These are phyloP conservation scores for Leucopternis melanops DNA, from an alignment of 2,113 vertebrate species.

Conservation along the genomic window DNA sequence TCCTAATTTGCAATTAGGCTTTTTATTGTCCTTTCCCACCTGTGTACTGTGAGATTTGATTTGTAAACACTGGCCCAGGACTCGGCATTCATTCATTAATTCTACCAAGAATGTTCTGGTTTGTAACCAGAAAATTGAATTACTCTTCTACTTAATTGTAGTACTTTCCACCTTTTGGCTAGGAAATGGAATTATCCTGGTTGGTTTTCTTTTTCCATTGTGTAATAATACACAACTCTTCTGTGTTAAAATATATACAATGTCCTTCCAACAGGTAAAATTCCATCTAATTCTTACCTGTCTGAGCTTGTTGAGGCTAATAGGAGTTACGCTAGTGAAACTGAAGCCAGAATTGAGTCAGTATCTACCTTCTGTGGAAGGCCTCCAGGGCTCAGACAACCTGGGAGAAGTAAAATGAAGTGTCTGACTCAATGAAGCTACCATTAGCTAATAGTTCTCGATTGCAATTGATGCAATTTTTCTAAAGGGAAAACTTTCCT, in stretches of 20 bases:
- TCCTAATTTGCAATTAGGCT: neutral
- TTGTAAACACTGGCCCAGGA: neutral
- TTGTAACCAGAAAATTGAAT: conserved; percentile 20
- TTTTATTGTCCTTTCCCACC: neutral
- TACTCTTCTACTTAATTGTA: conserved; percentile 7
- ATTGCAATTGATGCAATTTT: neutral
- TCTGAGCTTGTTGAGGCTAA: neutral
- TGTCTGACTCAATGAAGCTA: neutral
- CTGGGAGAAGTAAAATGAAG: neutral
- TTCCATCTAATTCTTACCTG: neutral
- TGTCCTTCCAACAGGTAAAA: neutral
- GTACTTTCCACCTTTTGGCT: conserved; percentile 1
- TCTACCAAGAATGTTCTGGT: conserved; percentile 34
- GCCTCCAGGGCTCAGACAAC: neutral
- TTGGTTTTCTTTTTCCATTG: neutral
- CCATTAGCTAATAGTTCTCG: neutral
- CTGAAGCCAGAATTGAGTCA: neutral
- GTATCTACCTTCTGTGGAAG: neutral
- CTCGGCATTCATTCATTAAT: conserved; percentile 3
- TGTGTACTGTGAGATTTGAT: neutral
- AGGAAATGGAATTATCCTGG: neutral
- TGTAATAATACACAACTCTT: neutral
- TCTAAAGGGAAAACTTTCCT: neutral
- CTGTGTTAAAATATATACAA: neutral
- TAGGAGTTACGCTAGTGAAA: neutral